Evolutionary conservation across 1,140 invertebrate genomes (phyloP), one percentile per base, ranked within the genome.

Genomic region (Papilio aristodemus): DNA sequence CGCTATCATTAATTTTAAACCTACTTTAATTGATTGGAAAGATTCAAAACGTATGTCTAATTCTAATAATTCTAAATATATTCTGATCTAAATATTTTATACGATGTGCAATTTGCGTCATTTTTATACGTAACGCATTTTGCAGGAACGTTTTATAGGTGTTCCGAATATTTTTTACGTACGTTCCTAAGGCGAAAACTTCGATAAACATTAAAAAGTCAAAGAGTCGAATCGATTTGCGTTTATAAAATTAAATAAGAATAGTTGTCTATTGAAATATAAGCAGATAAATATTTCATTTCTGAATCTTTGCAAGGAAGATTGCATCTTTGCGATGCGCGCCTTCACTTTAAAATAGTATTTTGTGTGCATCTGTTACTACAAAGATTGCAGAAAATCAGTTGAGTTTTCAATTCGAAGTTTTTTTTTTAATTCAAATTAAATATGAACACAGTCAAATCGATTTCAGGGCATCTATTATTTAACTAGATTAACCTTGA

Each of bases 21-120:
- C 72, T 76, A 77, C 68, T 68, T 72, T 72, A 78, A 76, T 75
- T 78, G 70, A 73, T 70, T 75, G 69, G 71, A 77, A 80, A 70
- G 78, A 80, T 73, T 68, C 72, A 72, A 78, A 76, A 81, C 57
- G 9, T 69, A 69, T 71, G 63, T 22, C 63, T 72, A 75, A 64
- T 27, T 43, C 72, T 75, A 77, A 71, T 22, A 69, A 69, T 73
- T 70, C 41, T 76, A 73, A 73, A 71, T 74, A 72, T 75, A 39
- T 19, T 11, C 59, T 62, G 19, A 62, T 39, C 59, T 62, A 62
- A 39, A 62, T 10, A 60, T 36, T 32, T 60, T 38, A 17, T 11
- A 60, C 27, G 27, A 62, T 22, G 17, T 50, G n/a, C n/a, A 43
- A 43, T 14, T 11, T 3, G 19, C 46, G 46, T 54, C 7, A 4